Evolutionary conservation across 2,888 invertebrate species (phyloP).

Genomic region (Agrochola circellaris): DNA sequence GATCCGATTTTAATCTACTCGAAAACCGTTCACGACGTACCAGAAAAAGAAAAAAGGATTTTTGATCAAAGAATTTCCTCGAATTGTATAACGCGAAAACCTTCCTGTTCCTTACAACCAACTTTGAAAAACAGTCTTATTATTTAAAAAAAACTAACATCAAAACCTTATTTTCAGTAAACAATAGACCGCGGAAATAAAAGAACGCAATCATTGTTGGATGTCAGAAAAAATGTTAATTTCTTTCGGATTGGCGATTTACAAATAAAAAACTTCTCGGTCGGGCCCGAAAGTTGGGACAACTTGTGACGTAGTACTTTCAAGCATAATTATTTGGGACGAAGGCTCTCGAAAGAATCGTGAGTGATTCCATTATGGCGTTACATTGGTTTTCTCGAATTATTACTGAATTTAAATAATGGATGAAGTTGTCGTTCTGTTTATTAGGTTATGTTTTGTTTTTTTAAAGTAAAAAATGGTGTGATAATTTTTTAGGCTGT

Average conservation of each 20-base stretch:
- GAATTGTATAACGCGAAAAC: constrained; percentile 3
- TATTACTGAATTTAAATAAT: constrained; percentile 56
- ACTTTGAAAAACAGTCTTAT: constrained; percentile 27
- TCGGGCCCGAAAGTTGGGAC: constrained; percentile 34
- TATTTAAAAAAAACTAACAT: constrained; percentile 45
- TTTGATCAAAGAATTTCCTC: constrained; percentile 4
- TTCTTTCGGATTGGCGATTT: constrained; percentile 66
- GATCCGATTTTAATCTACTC: constrained; percentile 26
- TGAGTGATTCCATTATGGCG: constrained; percentile 59
- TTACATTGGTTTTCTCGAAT: constrained; percentile 54
- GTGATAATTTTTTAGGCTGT: background rate
- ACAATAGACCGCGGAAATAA: constrained; percentile 47
- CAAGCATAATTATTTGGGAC: constrained; percentile 56
- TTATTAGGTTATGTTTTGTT: constrained; percentile 37
- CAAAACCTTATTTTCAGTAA: constrained; percentile 53
- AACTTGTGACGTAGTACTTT: constrained; percentile 47
- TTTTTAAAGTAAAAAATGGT: background rate
- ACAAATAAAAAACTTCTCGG: constrained; percentile 65
- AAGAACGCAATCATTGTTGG: constrained; percentile 47
- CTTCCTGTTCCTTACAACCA: constrained; percentile 6
- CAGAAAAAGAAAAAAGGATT: constrained; percentile 5
- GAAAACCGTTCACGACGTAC: background rate
- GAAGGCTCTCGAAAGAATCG: constrained; percentile 46
- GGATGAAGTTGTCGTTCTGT: constrained; percentile 31
- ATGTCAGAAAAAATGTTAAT: constrained; percentile 67